Base-by-base conservation (phyloP, 2,888 invertebrate genomes). In the Drosophila rubida region DNA sequence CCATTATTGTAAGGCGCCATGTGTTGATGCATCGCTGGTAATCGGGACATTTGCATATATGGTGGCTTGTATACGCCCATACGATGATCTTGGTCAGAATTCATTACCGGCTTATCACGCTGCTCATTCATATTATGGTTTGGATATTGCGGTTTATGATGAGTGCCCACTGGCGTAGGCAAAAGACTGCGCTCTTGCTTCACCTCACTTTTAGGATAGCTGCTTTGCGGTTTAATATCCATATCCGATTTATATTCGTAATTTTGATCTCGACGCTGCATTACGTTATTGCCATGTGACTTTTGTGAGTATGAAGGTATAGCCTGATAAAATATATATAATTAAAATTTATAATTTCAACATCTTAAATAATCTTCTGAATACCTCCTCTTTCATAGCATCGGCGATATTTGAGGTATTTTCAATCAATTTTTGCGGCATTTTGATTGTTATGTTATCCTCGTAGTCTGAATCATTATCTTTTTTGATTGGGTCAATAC, bases 391-490 rank as follows among this genome's bases (percentile, higher is more conserved):
- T 11, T 58, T 67, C 50, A 53, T 63, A 13, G 22, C 13, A 4
- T 64, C 71, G 7, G 41, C 16, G n/a, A 16, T 13, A 9, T 37
- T 44, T 42, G 61, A 16, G 6, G 53, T 42, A 1, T 61, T 37
- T 7, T 79, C 79, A 14, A 87, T 84, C 55, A 83, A 35, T 45
- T 89, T 88, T 41, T 89, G 83, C 69, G 94, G 94, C 91, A 94
- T 93, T 74, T 92, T 93, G 73, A 94, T 93, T 55, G 93, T 94
- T 86, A 94, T 93, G 91, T 94, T 93, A 91, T 94, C 93, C 44
- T 94, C 94, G 55, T 92, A 94, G 30, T 82, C 81, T 2, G 81
- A 84, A 89, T 94, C 94, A 42, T 93, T 87, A 9, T 87, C 87
- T 13, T 74, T 72, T 60, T 72, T 69, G 2, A 48, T 4, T 35